Evolutionary conservation across 2,113 vertebrate species (phyloP), one percentile per base, ranked within the genome.

Genomic region (Gymnobelideus leadbeateri): DNA sequence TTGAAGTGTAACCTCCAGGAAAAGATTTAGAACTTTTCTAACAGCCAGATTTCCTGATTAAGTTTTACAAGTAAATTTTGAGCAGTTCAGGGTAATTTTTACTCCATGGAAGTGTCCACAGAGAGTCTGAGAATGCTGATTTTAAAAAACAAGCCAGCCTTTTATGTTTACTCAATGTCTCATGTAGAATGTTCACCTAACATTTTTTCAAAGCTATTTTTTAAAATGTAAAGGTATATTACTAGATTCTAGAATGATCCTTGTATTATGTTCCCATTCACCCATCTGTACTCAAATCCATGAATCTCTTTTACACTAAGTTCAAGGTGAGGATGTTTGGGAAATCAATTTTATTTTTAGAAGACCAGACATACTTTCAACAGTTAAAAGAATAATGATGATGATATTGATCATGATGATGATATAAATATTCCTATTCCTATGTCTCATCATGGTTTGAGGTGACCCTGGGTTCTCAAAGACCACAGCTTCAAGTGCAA

Each of bases 21-120:
- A 0, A 97, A 95, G 92, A 25, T 95, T 94, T 94, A 51, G 89
- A 89, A 47, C 47, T 54, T 89, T 93, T 96, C 92, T 77, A 90
- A 46, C 46, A 91, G 89, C 77, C 90, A 96, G 92, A 92, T 98
- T 97, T 97, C 93, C 96, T 93, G n/a, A 96, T 96, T 96, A 68
- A 96, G 21, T 94, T 93, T 37, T 28, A 61, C 53, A 94, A 97
- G 50, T 89, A 96, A 77, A 90, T 68, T 0, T 0, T 96, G 97
- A 97, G 89, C 68, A 91, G 8, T n/a, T 51, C 12, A 51, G 54
- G 28, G 2, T 25, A 19, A 0, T 51, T 94, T 95, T 90, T 46
- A 91, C 89, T 91, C 0, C 2, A 91, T 68, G 49, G 23, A 89
- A 37, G 51, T 91, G 25, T 0, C 0, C 0, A 84, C 51, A 19